Conservation (phyloP, 2,888 invertebrate genomes). For the Ornithoptera alexandrae region DNA sequence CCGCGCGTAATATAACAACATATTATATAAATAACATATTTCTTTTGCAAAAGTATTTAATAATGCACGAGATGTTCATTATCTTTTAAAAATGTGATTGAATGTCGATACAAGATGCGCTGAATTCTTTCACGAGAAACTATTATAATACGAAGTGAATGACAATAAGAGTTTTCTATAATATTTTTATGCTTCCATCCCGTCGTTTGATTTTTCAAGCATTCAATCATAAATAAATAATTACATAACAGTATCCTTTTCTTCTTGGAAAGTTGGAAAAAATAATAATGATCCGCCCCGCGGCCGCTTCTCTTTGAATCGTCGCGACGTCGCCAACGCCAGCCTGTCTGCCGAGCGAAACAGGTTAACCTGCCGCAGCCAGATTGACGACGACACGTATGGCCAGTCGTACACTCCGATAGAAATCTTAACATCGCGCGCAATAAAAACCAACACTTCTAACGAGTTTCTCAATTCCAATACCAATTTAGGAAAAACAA, state of each 20-base stretch:
- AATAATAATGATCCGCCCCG: slow-evolving; percentile 30
- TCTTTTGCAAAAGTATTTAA: no score
- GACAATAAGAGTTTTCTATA: not conserved
- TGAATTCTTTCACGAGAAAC: not conserved
- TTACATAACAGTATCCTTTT: slow-evolving; percentile 19
- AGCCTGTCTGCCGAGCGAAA: slow-evolving; percentile 46
- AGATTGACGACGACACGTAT: slow-evolving; percentile 33
- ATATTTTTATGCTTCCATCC: not conserved
- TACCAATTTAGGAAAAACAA: slow-evolving; percentile 57
- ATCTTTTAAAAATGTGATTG: not conserved
- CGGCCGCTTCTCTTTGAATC: slow-evolving; percentile 31
- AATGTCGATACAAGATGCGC: not conserved
- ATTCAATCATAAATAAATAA: slow-evolving; percentile 13
- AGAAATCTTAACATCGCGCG: slow-evolving; percentile 57
- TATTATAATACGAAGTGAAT: not conserved
- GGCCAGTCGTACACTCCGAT: slow-evolving; percentile 41
- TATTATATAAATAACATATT: no score
- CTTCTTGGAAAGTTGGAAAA: slow-evolving; percentile 33
- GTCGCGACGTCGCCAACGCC: slow-evolving; percentile 38
- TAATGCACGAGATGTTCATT: not conserved
- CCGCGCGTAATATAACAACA: no score
- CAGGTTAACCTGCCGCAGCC: slow-evolving; percentile 36
- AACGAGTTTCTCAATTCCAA: slow-evolving; percentile 71
- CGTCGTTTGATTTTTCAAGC: not conserved
- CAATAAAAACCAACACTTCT: slow-evolving; percentile 60